Base-by-base conservation (phyloP, 2,797 vertebrate genomes). In the Clarias platycephalus region DNA sequence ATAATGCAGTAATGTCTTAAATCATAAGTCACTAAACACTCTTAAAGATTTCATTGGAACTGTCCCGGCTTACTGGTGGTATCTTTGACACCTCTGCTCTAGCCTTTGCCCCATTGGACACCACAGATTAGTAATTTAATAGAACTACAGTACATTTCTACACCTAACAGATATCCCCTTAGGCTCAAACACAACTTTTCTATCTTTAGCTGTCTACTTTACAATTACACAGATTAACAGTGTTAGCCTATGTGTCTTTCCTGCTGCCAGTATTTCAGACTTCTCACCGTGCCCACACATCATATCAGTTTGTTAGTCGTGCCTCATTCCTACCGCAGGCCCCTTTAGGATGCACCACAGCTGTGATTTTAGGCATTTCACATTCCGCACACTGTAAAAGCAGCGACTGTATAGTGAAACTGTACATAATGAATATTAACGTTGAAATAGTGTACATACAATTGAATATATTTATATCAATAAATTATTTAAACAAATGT, bases 381-480 rank as follows among this genome's bases (percentile, higher is more conserved):
- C 44, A 12, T 49, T 92, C 57, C 7, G 1, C 57, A 60, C 57
- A 78, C 75, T 78, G 75, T 78, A 78, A 60, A 77, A 24, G 57
- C 75, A 60, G 7, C 55, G 24, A 93, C 86, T 89, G 89, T 87
- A 90, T 89, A 90, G 90, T 90, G 64, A 82, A 86, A 91, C 92
- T 94, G 91, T 92, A 92, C 79, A 92, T 90, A 91, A 84, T 86
- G 76, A 81, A 85, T 84, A 88, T 81, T 87, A 58, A 90, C 89
- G 88, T 91, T 90, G 92, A 92, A 91, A 93, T 92, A 91, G 91
- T 95, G 94, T 94, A 94, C 87, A 94, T 92, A 94, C 88, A 86
- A 91, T 88, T 88, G 87, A 93, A 91, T 95, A 91, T 94, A 94
- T 95, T 95, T 95, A 94, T 94, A 91, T 92, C 93, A 95, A 89